Conservation (phyloP, 2,113 vertebrate species). For the Edolisoma coerulescens region DNA sequence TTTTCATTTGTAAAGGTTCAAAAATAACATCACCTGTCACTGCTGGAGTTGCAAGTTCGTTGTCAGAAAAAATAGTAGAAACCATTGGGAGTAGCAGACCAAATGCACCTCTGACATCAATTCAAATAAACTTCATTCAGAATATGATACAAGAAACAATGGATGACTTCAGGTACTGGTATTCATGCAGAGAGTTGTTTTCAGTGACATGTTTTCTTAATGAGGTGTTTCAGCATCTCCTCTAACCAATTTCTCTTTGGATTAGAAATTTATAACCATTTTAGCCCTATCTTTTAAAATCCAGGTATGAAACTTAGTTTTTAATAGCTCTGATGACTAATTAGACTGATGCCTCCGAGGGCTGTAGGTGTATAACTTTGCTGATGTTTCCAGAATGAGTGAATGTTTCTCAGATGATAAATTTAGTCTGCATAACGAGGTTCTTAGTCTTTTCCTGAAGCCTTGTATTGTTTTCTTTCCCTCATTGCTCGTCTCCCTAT, state of each 20-base stretch:
- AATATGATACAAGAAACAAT: constrained; percentile 95
- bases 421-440: neutral
- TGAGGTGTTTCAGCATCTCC: neutral
- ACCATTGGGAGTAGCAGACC: constrained; percentile 76
- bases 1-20: constrained; percentile 59
- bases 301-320: neutral
- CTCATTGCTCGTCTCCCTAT: neutral
- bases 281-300: neutral
- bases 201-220: neutral
- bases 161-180: constrained; percentile 89
- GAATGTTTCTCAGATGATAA: neutral
- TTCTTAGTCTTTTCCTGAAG: neutral
- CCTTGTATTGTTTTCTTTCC: neutral
- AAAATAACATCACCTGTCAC: constrained; percentile 64
- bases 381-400: neutral
- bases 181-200: neutral
- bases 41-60: constrained; percentile 75
- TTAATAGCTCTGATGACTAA: neutral
- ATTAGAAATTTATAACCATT: neutral
- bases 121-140: constrained; percentile 93
- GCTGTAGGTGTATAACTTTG: neutral
- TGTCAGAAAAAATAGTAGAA: constrained; percentile 84
- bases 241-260: neutral
- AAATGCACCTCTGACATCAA: constrained; percentile 83
- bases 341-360: neutral